phyloP scores from a whole-genome alignment of 2,113 vertebrate genomes.

The Nannobrachium achirus region DNA sequence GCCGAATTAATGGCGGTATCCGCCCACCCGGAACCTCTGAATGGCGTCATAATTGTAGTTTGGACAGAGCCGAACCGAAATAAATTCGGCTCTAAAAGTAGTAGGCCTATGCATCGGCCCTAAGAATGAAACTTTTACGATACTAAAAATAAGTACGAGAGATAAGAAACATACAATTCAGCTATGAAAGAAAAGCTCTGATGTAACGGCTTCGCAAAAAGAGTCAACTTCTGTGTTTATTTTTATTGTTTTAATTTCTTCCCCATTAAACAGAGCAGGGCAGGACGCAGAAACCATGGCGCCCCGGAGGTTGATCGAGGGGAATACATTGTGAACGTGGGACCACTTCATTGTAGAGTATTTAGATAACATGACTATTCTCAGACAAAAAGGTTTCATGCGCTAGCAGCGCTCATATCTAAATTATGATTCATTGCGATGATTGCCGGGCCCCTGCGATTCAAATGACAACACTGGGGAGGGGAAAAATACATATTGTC shows the following conservation, averaged over 20 bases:
- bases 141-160: not conserved
- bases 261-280: conserved; percentile 14
- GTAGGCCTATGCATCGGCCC: too few species aligned
- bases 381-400: not conserved
- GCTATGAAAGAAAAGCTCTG: too few species aligned
- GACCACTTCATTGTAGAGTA: conserved; percentile 16
- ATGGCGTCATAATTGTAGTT: too few species aligned
- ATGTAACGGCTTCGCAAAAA: too few species aligned
- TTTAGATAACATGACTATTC: conserved; percentile 3
- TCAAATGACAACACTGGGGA: conserved; percentile 37
- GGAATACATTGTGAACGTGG: not conserved
- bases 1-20: too few species aligned
- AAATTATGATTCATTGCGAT: conserved; percentile 46
- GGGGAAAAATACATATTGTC: conserved; percentile 50
- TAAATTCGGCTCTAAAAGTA: too few species aligned
- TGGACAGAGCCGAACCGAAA: too few species aligned
- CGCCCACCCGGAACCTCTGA: too few species aligned
- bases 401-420: conserved; percentile 31
- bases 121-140: not conserved
- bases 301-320: conserved; percentile 20
- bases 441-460: conserved; percentile 20
- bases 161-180: not conserved
- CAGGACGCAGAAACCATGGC: conserved; percentile 26
- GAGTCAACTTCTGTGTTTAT: not conserved
- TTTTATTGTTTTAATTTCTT: not conserved